A percentile compares a stretch with the other conserved stretches of the same genome.
phyloP scores from a whole-genome alignment of 2,888 invertebrate genomes.

The Meta bourneti region DNA sequence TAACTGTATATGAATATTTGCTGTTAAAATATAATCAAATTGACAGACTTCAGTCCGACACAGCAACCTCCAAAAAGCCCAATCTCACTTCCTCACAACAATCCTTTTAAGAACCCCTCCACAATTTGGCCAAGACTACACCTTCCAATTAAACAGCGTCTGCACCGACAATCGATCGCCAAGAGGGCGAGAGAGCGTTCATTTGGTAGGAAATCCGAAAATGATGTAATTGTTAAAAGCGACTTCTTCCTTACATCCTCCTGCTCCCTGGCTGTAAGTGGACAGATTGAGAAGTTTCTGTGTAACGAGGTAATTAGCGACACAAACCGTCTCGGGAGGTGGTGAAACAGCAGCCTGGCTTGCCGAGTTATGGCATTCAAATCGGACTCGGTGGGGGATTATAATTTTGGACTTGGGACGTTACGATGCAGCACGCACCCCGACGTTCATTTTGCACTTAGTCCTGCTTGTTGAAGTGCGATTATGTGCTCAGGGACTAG shows the following conservation, averaged over 20 bases:
- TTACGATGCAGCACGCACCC: too few species aligned
- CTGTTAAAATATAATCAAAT: too few species aligned
- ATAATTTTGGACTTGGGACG: constrained; percentile 27
- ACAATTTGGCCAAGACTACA: background rate
- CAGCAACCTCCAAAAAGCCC: too few species aligned
- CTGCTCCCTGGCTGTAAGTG: constrained; percentile 5
- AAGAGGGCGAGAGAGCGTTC: constrained; percentile 1
- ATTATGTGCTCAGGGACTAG: background rate
- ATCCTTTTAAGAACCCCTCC: background rate
- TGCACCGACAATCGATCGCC: background rate
- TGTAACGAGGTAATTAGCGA: constrained; percentile 63
- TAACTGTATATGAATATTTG: too few species aligned
- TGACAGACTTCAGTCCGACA: too few species aligned
- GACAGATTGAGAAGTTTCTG: constrained; percentile 54
- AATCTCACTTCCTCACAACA: background rate
- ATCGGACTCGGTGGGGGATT: constrained; percentile 25
- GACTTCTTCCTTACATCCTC: constrained; percentile 1
- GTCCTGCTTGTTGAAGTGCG: background rate
- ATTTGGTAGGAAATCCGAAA: constrained; percentile 45
- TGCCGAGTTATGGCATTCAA: constrained; percentile 33
- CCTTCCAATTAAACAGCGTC: constrained; percentile 35
- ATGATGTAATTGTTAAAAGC: constrained; percentile 53
- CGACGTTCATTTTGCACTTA: background rate
- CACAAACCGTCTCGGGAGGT: constrained; percentile 13
- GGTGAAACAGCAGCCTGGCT: background rate